Conservation (phyloP, 2,113 vertebrate species). For the Gavia stellata region DNA sequence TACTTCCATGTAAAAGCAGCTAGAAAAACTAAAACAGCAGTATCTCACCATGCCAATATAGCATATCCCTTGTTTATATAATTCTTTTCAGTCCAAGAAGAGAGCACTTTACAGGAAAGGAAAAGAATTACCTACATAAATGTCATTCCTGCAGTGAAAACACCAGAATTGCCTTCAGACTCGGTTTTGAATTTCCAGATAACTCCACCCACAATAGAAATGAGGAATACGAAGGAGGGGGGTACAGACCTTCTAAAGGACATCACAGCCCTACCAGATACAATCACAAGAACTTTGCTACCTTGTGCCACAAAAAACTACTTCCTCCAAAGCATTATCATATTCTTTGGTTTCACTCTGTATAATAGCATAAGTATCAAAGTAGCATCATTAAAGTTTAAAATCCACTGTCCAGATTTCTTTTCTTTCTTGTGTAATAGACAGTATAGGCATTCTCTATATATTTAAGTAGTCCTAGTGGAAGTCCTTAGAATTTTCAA, state of each 20-base stretch:
- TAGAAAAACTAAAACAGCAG: neutral
- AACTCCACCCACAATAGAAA: neutral
- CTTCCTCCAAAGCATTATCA: neutral
- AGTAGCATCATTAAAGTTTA: neutral
- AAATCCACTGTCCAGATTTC: neutral
- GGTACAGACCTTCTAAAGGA: neutral
- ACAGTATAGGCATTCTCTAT: neutral
- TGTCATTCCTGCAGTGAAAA: neutral
- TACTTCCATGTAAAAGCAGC: neutral
- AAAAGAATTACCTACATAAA: neutral
- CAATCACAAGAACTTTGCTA: neutral
- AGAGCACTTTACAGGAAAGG: fast-evolving
- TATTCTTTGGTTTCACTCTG: neutral
- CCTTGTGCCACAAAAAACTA: neutral
- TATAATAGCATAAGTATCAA: neutral
- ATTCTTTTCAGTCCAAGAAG: neutral
- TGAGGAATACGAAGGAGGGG: fast-evolving
- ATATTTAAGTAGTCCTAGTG: neutral
- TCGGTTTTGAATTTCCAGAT: neutral
- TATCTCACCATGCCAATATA: neutral
- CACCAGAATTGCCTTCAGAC: neutral
- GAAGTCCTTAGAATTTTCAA: neutral
- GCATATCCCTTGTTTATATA: neutral
- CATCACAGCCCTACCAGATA: neutral
- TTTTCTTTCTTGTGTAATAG: too few species aligned